These are phyloP conservation scores for Patella ulyssiponensis DNA, from an alignment of 2,888 invertebrate species.

Conservation along the genomic window DNA sequence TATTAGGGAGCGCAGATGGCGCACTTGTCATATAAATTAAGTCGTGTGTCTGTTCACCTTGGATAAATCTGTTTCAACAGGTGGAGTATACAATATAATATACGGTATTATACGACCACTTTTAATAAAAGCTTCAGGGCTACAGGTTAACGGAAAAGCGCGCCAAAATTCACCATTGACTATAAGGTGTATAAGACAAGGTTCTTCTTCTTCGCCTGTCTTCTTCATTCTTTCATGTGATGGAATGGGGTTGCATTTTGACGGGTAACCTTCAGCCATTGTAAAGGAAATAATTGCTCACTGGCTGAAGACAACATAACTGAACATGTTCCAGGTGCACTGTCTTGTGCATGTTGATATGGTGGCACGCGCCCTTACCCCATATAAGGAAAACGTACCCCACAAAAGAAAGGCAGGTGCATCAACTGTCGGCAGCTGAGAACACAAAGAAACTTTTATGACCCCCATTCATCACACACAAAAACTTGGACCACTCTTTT, in stretches of 20 bases:
- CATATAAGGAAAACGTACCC: constrained; percentile 10
- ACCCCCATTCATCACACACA: constrained; percentile 21
- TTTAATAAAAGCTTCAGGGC: background rate
- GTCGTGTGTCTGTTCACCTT: constrained; percentile 5
- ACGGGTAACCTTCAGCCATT: background rate
- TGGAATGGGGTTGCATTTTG: constrained; percentile 1
- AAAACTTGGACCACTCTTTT: constrained; percentile 21
- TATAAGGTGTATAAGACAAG: background rate
- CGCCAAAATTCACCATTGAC: constrained; percentile 3
- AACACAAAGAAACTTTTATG: constrained; percentile 34
- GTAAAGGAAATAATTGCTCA: constrained; percentile 1
- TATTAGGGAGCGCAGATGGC: no score
- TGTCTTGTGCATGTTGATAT: constrained; percentile 8
- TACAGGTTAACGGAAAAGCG: constrained; percentile 4
- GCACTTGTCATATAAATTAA: background rate
- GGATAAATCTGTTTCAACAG: constrained; percentile 7
- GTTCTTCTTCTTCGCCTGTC: background rate
- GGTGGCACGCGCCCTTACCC: constrained; percentile 20
- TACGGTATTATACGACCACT: background rate
- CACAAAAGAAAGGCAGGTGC: constrained; percentile 34
- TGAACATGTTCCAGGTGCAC: constrained; percentile 8
- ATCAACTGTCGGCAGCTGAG: constrained; percentile 31
- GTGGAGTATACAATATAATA: background rate
- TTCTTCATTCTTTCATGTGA: background rate
- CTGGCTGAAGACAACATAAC: constrained; percentile 3